Percentiles rank a stretch among this genome's conserved stretches.
phyloP scores from a whole-genome alignment of 2,888 invertebrate genomes.

The Apamea epomidion region DNA sequence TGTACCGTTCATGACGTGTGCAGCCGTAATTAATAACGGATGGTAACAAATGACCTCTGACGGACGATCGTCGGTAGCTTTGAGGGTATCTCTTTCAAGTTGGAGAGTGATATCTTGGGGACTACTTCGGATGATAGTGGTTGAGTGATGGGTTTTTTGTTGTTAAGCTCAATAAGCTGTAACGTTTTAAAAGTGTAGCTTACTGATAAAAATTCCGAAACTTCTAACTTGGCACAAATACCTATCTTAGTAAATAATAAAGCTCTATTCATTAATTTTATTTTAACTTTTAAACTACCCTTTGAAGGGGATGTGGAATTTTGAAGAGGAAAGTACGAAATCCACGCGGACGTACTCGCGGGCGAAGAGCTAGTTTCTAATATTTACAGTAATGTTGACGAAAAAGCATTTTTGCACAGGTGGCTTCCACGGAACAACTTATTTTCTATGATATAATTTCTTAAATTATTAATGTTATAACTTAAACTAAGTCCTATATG shows the following conservation, averaged over 20 bases:
- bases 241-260: neutral
- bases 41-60: conserved; percentile 69
- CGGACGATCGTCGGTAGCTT: conserved; percentile 22
- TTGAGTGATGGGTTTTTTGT: neutral
- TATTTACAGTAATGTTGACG: neutral
- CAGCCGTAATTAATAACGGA: conserved; percentile 59
- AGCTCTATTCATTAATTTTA: neutral
- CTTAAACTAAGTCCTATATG: neutral
- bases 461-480: neutral
- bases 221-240: neutral
- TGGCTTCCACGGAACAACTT: neutral
- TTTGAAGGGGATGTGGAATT: neutral
- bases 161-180: neutral
- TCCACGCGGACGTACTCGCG: neutral
- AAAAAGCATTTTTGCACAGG: neutral
- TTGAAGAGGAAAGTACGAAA: neutral
- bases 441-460: neutral
- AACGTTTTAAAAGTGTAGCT: neutral
- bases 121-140: neutral
- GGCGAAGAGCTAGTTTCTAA: neutral
- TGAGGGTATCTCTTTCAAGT: conserved; percentile 30
- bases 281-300: neutral
- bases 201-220: neutral
- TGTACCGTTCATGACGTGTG: conserved; percentile 44
- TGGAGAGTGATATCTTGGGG: conserved; percentile 19